Conservation (phyloP, 2,888 invertebrate species). For the Cartodere bifasciata region DNA sequence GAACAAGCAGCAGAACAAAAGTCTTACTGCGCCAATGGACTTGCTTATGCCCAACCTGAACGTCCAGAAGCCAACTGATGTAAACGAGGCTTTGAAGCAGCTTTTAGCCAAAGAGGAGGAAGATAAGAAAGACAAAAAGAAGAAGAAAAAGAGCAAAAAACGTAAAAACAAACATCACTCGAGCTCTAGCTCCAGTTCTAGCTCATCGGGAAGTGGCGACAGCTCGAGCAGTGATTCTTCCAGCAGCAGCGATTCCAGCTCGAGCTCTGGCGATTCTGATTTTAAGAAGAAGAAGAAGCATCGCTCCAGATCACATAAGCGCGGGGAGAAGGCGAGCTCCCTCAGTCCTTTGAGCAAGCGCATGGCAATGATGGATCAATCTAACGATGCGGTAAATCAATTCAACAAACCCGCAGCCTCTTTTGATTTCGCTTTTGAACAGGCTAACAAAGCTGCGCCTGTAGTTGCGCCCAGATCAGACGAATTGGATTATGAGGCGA, state of each 20-base stretch:
- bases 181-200: slow-evolving; percentile 38
- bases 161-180: slow-evolving; percentile 50
- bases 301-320: slow-evolving; percentile 37
- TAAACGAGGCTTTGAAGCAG: slow-evolving; percentile 53
- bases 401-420: slow-evolving; percentile 58
- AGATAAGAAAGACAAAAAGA: slow-evolving; percentile 50
- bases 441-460: too few species aligned
- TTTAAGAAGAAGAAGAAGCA: slow-evolving; percentile 42
- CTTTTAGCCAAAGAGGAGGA: slow-evolving; percentile 40
- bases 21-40: slow-evolving; percentile 51
- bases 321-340: slow-evolving; percentile 56
- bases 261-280: slow-evolving; percentile 52
- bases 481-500: slow-evolving; percentile 25
- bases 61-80: slow-evolving; percentile 40
- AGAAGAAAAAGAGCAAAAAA: slow-evolving; percentile 49
- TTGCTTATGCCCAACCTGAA: slow-evolving; percentile 47
- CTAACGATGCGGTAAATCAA: slow-evolving; percentile 41
- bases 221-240: slow-evolving; percentile 45
- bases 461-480: slow-evolving; percentile 25
- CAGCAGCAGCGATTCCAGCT: slow-evolving; percentile 48
- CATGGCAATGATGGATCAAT: slow-evolving; percentile 60
- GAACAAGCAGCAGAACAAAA: slow-evolving; percentile 48
- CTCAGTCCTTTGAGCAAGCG: slow-evolving; percentile 72
- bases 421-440: slow-evolving; percentile 38
- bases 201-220: slow-evolving; percentile 37